Evolutionary conservation across 2,888 invertebrate genomes (phyloP).

Genomic region (Diplazon laetatorius): DNA sequence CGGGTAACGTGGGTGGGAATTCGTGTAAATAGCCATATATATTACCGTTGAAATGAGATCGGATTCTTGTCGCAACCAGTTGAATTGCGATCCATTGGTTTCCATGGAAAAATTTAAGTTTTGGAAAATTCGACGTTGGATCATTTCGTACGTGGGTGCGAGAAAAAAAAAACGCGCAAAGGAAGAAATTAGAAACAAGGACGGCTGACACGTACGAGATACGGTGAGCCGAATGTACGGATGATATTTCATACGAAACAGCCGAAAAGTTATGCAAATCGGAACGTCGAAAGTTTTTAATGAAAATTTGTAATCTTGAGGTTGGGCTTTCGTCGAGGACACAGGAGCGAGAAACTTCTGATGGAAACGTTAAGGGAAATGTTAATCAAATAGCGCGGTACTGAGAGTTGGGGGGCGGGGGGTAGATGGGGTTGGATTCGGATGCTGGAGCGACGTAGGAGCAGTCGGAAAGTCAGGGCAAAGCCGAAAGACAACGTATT

Average conservation of each 20-base stretch:
- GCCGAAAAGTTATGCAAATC: slow-evolving; percentile 75
- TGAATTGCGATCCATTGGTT: background rate
- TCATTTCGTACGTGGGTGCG: background rate
- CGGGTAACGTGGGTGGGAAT: background rate
- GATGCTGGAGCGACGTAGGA: background rate
- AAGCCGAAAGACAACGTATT: slow-evolving; percentile 22
- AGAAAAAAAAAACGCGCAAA: background rate
- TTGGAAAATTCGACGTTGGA: background rate
- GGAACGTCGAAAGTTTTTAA: slow-evolving; percentile 76
- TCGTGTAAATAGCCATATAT: background rate
- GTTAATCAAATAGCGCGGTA: slow-evolving; percentile 74
- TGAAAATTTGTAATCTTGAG: slow-evolving; percentile 79
- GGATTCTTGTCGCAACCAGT: background rate
- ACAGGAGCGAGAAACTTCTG: slow-evolving; percentile 63
- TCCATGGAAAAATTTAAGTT: no score
- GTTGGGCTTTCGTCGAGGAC: slow-evolving; percentile 71
- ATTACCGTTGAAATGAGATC: background rate
- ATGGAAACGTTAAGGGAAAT: slow-evolving; percentile 73
- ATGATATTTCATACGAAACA: slow-evolving; percentile 62
- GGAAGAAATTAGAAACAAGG: slow-evolving; percentile 45
- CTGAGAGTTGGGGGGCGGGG: slow-evolving; percentile 2
- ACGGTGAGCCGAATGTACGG: slow-evolving; percentile 35
- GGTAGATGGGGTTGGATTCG: background rate
- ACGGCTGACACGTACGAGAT: slow-evolving; percentile 29
- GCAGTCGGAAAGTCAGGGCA: background rate